A percentile compares a stretch with the other conserved stretches of the same genome.
Conservation (phyloP, 2,888 invertebrate species). For the Rhamphomyia laevipes region DNA sequence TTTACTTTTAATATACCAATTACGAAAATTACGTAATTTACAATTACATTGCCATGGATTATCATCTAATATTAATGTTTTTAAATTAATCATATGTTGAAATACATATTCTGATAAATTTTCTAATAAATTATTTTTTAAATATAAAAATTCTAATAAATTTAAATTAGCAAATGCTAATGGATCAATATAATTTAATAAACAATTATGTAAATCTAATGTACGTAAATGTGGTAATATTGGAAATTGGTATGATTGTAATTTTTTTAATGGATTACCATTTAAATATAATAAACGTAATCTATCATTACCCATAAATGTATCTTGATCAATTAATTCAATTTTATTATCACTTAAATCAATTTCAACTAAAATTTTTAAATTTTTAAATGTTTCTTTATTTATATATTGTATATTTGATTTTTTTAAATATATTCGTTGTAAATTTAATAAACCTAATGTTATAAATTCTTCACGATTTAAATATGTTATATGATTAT, state of each 20-base stretch:
- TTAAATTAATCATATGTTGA: constrained; percentile 61
- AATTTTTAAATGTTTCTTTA: constrained; percentile 73
- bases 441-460: constrained; percentile 69
- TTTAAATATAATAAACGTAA: constrained; percentile 64
- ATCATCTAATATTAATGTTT: constrained; percentile 67
- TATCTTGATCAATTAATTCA: constrained; percentile 58
- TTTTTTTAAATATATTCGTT: constrained; percentile 66
- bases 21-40: constrained; percentile 66
- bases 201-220: constrained; percentile 69
- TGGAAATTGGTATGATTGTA: constrained; percentile 71
- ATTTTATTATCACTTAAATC: constrained; percentile 77
- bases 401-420: constrained; percentile 66
- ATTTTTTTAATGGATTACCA: constrained; percentile 65
- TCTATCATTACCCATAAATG: constrained; percentile 75
- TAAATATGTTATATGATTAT: constrained; percentile 64
- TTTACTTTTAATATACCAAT: constrained; percentile 71
- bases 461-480: constrained; percentile 68
- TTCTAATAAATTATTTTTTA: constrained; percentile 69
- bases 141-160: constrained; percentile 61
- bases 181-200: constrained; percentile 59
- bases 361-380: constrained; percentile 75
- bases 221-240: constrained; percentile 66
- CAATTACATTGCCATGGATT: constrained; percentile 91
- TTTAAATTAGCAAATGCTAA: constrained; percentile 66
- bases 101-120: constrained; percentile 54